A percentile compares a stretch with the other conserved stretches of the same genome.
phyloP scores from a whole-genome alignment of 2,797 vertebrate species.

The Luscinia megarhynchos region DNA sequence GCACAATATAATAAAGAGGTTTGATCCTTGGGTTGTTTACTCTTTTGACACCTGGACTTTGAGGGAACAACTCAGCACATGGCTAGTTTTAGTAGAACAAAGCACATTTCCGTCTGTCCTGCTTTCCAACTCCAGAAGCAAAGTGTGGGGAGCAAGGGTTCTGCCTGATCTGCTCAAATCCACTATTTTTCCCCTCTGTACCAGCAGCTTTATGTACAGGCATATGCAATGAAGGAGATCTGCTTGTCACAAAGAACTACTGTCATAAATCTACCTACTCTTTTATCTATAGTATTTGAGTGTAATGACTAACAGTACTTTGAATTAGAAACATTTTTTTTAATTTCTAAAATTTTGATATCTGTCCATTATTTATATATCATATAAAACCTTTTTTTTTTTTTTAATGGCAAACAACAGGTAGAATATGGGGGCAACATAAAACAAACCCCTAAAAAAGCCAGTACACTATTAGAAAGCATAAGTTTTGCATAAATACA shows the following conservation, averaged over 20 bases:
- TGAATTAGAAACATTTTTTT: neutral
- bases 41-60: neutral
- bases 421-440: fast-evolving
- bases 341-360: neutral
- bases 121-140: neutral
- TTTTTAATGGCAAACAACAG: neutral
- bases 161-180: neutral
- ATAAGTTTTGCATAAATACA: neutral
- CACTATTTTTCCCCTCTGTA: neutral
- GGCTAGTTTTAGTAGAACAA: neutral
- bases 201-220: fast-evolving
- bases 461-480: neutral
- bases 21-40: neutral
- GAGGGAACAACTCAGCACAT: neutral
- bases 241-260: neutral
- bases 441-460: fast-evolving
- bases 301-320: neutral
- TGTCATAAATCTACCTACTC: neutral
- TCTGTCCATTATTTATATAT: neutral
- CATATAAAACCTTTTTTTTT: neutral
- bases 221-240: neutral
- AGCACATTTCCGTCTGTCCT: neutral
- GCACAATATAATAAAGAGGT: neutral
- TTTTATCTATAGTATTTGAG: neutral
- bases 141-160: neutral